Evolutionary conservation across 30 jellyfish, hydroid and myxozoan genomes (phyloP).

Genomic region (Cassiopea xamachana): DNA sequence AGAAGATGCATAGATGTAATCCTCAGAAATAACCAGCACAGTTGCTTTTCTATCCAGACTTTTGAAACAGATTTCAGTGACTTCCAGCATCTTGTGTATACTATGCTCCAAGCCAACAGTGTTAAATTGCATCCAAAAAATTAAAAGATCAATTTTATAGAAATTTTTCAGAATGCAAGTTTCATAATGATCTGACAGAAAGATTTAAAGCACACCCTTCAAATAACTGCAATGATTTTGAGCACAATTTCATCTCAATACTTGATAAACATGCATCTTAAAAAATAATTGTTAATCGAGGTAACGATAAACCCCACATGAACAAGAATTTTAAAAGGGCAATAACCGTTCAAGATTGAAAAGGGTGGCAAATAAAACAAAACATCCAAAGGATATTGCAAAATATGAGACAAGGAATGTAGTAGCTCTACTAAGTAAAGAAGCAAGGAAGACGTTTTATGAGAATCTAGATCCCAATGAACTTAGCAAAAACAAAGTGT

Average conservation of each 20-base stretch:
- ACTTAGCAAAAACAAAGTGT: no score
- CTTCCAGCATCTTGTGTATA: constrained; percentile 15
- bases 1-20: constrained; percentile 16
- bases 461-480: no score
- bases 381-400: not conserved
- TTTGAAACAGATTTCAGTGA: constrained; percentile 22
- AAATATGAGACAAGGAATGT: not conserved
- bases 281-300: constrained; percentile 1
- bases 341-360: constrained; percentile 1
- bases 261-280: constrained; percentile 11
- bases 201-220: constrained; percentile 17
- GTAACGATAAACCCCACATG: constrained; percentile 12
- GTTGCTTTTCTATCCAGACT: constrained; percentile 28
- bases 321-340: constrained; percentile 4
- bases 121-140: constrained; percentile 11
- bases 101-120: not conserved
- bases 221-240: not conserved
- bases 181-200: constrained; percentile 26
- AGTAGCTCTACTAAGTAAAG: no score
- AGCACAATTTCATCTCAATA: not conserved
- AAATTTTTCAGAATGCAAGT: constrained; percentile 21
- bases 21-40: constrained; percentile 18
- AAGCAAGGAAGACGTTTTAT: no score
- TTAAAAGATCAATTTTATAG: not conserved
- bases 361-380: constrained; percentile 15